Evolutionary conservation across 2,113 vertebrate species (phyloP), one percentile per base, ranked within the genome.

Genomic region (Gorsachius goisagi): DNA sequence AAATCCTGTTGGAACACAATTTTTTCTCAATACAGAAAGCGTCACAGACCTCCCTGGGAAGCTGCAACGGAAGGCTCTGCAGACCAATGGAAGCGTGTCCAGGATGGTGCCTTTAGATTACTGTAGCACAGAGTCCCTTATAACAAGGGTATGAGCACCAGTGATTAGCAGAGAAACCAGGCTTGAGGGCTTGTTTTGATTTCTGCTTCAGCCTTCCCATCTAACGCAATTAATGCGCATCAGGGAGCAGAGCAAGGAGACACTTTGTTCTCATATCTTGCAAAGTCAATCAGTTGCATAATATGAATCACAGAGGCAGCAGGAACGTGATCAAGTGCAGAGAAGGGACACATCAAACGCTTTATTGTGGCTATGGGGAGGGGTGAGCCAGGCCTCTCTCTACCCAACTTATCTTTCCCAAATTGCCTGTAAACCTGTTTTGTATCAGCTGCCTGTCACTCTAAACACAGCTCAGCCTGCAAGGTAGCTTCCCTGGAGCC

Each of bases 211-310:
- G 84, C 81, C 73, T 95, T 72, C 83, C 88, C 68, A 39, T 60
- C 72, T 74, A 94, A 66, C 52, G 52, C 81, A 79, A 67, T 94
- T 92, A 94, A 44, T 32, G 41, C 39, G 14, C 96, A 83, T 92
- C 93, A 90, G 94, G 77, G 89, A 96, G 90, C 33, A 30, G 74
- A 44, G 72, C 69, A 22, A 66, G 58, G 91, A 96, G 87, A 96
- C 94, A 5, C 79, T 95, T 76, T 97, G 94, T 97, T 94, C 97
- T 92, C 84, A 10, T 69, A 77, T 94, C 67, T 89, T 95, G 73
- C 19, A 17, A 96, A 98, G 93, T 22, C 85, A 91, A 97, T 94
- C 95, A 92, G 74, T 88, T 96, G 78, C 79, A 80, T 95, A 97
- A 93, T 50, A 74, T 27, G 87, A 89, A 95, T 73, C 94, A 37